phyloP scores from a whole-genome alignment of 1,140 invertebrate genomes.

The Homarus americanus region DNA sequence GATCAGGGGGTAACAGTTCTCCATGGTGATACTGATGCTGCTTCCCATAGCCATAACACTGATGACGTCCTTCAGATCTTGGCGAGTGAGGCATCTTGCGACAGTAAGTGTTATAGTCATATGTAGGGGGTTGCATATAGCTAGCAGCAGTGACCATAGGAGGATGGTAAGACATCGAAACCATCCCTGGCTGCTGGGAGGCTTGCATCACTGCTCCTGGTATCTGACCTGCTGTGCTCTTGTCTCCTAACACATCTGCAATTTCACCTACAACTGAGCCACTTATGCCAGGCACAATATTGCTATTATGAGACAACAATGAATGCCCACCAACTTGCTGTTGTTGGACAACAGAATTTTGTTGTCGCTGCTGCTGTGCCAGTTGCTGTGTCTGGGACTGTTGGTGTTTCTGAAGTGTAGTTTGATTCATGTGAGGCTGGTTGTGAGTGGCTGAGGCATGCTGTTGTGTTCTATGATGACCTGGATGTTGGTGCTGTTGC shows the following conservation, averaged over 20 bases:
- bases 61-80: slow-evolving; percentile 63
- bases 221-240: slow-evolving; percentile 36
- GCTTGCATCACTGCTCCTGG: slow-evolving; percentile 53
- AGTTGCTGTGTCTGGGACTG: slow-evolving; percentile 54
- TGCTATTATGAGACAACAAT: slow-evolving; percentile 42
- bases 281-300: slow-evolving; percentile 39
- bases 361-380: slow-evolving; percentile 44
- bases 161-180: slow-evolving; percentile 60
- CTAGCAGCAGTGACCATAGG: slow-evolving; percentile 63
- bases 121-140: slow-evolving; percentile 67
- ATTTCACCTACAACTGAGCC: slow-evolving; percentile 42
- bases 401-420: slow-evolving; percentile 48
- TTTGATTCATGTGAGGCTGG: slow-evolving; percentile 48
- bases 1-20: slow-evolving; percentile 60
- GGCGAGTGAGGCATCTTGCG: slow-evolving; percentile 59
- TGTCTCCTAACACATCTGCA: slow-evolving; percentile 45
- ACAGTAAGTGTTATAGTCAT: slow-evolving; percentile 66
- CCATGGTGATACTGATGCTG: slow-evolving; percentile 62
- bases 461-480: slow-evolving; percentile 38
- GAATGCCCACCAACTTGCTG: slow-evolving; percentile 56
- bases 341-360: slow-evolving; percentile 59
- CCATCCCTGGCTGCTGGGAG: slow-evolving; percentile 55
- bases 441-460: slow-evolving; percentile 28
- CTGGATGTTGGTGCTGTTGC: slow-evolving; percentile 44
- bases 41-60: slow-evolving; percentile 71